Evolutionary conservation across 1,140 invertebrate genomes (phyloP), one percentile per base, ranked within the genome.

Genomic region (Condylostylus longicornis): DNA sequence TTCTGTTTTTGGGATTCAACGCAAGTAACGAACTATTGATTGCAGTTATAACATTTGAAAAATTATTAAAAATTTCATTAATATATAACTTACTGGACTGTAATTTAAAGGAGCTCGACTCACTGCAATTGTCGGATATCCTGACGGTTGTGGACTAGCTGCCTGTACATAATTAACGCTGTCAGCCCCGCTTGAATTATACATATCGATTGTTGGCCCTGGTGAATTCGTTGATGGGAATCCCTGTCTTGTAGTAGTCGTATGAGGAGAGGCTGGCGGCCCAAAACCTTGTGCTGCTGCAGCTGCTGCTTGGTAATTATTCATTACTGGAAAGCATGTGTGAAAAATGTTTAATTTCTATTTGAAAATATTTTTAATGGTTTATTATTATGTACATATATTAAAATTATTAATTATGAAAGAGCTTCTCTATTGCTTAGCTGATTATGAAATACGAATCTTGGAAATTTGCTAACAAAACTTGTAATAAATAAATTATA

Each of bases 161-260:
- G 86, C 83, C 65, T 89, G 86, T 54, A 89, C 85, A 62, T 90
- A 90, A 58, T 83, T 83, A 34, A 88, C 83, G 62, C 79, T 77
- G 61, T 87, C 77, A 58, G 79, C 79, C 34, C 74, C 78, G 50
- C 65, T 74, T 50, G 80, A 81, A 66, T 75, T 83, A 69, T 88
- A 89, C 69, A 90, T 82, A 61, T 91, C 87, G 49, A 91, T 82
- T 51, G 75, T 71, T 3, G 81, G 79, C 32, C 80, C 79, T 25
- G 85, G 85, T 41, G 84, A 88, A 60, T 85, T 87, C 42, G 86
- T 81, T 14, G 84, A 75, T 17, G 84, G 82, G 67, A 89, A 89
- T n/a, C 73, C 74, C 40, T 71, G 73, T 56, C 82, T 65, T 54
- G 69, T 67, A 49, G 78, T 73, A 48, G 81, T 71, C 49, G 68